A percentile compares a stretch with the other conserved stretches of the same genome.
Conservation (phyloP, 1,140 invertebrate genomes). For the Kradibia gibbosae region DNA sequence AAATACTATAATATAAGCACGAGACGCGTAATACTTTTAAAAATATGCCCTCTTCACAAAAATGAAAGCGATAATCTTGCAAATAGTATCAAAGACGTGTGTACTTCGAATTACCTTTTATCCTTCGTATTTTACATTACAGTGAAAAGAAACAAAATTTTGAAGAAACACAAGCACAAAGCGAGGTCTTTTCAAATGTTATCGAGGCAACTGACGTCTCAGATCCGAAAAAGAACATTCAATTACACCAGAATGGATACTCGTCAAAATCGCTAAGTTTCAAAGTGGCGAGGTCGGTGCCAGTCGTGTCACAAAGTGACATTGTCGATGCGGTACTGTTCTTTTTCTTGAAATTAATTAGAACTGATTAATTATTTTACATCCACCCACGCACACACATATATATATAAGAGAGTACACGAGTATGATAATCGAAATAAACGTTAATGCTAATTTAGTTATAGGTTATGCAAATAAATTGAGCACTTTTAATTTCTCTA, state of each 20-base stretch:
- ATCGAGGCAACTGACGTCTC: not conserved
- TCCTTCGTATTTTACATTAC: not conserved
- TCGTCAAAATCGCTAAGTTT: not conserved
- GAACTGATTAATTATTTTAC: too few relatives aligned
- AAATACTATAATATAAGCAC: too few relatives aligned
- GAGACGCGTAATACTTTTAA: too few relatives aligned
- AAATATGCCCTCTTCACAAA: too few relatives aligned
- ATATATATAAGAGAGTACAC: too few relatives aligned
- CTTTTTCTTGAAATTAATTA: too few relatives aligned
- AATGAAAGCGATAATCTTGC: too few relatives aligned
- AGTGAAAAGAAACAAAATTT: conserved; percentile 9
- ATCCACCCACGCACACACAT: too few relatives aligned
- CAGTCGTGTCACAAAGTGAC: not conserved
- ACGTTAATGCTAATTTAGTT: too few relatives aligned
- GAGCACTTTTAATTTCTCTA: too few relatives aligned
- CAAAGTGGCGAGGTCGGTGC: not conserved
- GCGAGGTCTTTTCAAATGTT: not conserved
- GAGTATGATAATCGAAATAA: too few relatives aligned
- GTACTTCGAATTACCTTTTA: not conserved
- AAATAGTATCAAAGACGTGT: not conserved
- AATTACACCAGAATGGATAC: not conserved
- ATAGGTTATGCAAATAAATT: too few relatives aligned
- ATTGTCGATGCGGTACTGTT: not conserved
- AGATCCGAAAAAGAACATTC: not conserved
- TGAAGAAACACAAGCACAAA: not conserved